Percentiles rank a stretch among this genome's conserved stretches.
Conservation (phyloP, 1,140 invertebrate genomes). For the Galleria mellonella region DNA sequence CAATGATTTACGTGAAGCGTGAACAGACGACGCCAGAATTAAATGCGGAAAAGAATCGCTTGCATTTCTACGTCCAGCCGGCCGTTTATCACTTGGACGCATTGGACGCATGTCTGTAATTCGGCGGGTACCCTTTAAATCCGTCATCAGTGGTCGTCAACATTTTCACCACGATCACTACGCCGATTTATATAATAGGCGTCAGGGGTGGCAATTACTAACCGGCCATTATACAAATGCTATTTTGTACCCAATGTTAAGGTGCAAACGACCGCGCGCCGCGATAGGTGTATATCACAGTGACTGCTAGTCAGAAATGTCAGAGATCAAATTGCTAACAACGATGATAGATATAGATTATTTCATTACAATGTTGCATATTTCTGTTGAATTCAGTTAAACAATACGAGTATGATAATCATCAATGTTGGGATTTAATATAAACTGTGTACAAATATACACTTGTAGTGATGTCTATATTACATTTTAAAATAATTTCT, state of each 20-base stretch:
- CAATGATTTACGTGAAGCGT: too few species aligned
- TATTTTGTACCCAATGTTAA: conserved; percentile 1
- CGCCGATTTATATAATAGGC: conserved; percentile 44
- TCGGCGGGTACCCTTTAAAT: conserved; percentile 23
- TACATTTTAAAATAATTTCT: too few species aligned
- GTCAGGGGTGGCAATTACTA: conserved; percentile 36
- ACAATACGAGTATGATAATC: too few species aligned
- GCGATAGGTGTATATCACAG: neutral
- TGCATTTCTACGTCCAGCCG: too few species aligned
- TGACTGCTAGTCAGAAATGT: neutral
- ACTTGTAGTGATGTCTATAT: too few species aligned
- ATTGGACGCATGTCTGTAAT: conserved; percentile 13
- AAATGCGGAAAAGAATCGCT: too few species aligned
- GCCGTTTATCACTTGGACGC: conserved; percentile 5
- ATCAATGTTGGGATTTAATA: too few species aligned
- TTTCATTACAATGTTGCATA: too few species aligned
- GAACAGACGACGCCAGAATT: too few species aligned
- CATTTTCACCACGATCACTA: conserved; percentile 24
- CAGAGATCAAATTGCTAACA: too few species aligned
- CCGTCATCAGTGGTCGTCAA: conserved; percentile 29
- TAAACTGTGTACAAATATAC: neutral
- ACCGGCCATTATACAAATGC: conserved; percentile 25
- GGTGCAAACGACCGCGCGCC: neutral
- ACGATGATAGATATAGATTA: too few species aligned
- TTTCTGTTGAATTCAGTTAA: too few species aligned